Evolutionary conservation across 2,797 vertebrate genomes (phyloP), one percentile per base, ranked within the genome.

Genomic region (Sylvilagus floridanus): DNA sequence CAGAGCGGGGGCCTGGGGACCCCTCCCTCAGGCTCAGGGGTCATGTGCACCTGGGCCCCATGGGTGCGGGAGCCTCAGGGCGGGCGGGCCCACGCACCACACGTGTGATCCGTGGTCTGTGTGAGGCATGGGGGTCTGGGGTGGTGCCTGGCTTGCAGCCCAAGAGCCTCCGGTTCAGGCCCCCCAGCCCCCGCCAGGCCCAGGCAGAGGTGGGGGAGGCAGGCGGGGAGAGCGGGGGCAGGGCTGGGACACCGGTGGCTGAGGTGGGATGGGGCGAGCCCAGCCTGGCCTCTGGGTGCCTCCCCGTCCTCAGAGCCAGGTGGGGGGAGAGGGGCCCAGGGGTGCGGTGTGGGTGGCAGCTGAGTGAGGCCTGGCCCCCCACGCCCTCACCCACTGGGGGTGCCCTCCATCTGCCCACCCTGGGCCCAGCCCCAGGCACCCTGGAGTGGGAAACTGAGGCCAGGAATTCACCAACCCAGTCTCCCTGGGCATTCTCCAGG

Each of bases 291-390:
- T 32, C 63, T 79, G 4, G 21, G 32, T 10, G 30, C 42, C 57
- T 24, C 2, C 3, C 66, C 68, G 7, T 78, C 76, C 85, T 5
- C 2, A 4, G 11, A 54, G 93, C 87, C 89, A 90, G 84, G 24
- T 0, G 0, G 22, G n/a, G 35, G 87, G 50, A 71, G 42, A 79
- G 54, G 37, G 66, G 60, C 47, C 90, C 96, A 95, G 95, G 93
- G 87, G 94, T 71, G 89, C 32, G n/a, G 68, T 57, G 95, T 89
- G 86, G 89, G 96, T 42, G 94, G 93, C 54, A 52, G 78, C 69
- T 76, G 62, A 90, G 69, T 2, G 75, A 60, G 83, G 60, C 72
- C 65, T 0, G 3, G 84, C 5, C 24, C 68, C 42, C 60, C 28
- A 6, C 6, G 5, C 10, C 28, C 35, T 47, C 26, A 10, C 4